Evolutionary conservation across 2,113 vertebrate genomes (phyloP).

Genomic region (Bubo bubo): DNA sequence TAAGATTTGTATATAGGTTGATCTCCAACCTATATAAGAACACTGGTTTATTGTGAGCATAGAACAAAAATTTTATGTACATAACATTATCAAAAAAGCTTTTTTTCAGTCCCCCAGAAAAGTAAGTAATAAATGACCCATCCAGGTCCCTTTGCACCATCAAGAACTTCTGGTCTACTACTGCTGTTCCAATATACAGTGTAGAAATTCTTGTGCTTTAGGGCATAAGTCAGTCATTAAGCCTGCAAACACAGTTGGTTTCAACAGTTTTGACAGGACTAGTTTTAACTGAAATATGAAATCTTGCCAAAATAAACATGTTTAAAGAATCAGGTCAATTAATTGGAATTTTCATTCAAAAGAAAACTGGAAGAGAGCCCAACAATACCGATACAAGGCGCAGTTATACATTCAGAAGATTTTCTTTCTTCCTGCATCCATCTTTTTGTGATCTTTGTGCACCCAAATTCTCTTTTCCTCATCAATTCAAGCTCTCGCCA

Average conservation of each 20-base stretch:
- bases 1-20: neutral
- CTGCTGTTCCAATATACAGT: neutral
- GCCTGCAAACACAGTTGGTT: neutral
- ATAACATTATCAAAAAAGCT: neutral
- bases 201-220: neutral
- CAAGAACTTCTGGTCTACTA: neutral
- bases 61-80: neutral
- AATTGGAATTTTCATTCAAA: neutral
- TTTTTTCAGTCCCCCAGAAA: neutral
- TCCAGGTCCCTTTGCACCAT: neutral
- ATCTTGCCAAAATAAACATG: neutral
- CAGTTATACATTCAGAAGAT: neutral
- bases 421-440: neutral
- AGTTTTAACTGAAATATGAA: neutral
- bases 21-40: neutral
- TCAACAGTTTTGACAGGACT: neutral
- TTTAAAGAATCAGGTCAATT: neutral
- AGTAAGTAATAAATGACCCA: neutral
- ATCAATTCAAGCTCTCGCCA: neutral
- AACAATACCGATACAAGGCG: neutral
- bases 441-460: neutral
- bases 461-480: neutral
- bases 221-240: neutral
- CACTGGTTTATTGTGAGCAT: neutral
- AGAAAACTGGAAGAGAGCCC: neutral